phyloP scores from a whole-genome alignment of 2,797 vertebrate species.

The Pteropus rufus region DNA sequence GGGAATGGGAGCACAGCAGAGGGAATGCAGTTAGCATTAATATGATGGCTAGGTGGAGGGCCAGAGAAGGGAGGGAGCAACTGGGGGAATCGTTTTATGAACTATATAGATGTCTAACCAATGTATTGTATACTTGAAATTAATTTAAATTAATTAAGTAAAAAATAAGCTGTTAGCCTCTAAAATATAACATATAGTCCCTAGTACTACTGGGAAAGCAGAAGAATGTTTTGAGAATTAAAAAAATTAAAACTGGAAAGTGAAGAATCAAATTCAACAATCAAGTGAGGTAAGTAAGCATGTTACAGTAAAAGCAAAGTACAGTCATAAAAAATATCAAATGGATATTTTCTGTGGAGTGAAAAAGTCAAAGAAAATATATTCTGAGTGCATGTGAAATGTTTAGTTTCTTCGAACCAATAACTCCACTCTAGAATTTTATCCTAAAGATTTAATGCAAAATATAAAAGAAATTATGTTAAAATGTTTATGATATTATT shows the following conservation, averaged over 20 bases:
- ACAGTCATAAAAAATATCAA: neutral
- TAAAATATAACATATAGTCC: neutral
- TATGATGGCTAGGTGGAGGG: too few relatives aligned
- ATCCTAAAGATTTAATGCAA: neutral
- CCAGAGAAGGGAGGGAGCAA: too few relatives aligned
- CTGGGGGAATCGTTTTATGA: too few relatives aligned
- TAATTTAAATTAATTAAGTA: too few relatives aligned
- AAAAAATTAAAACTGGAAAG: conserved; percentile 46
- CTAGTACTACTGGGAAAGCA: neutral
- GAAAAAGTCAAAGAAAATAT: neutral
- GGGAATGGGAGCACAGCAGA: too few relatives aligned
- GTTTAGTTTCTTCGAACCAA: conserved; percentile 6
- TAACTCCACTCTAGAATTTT: neutral
- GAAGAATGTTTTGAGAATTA: neutral
- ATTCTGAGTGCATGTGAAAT: neutral
- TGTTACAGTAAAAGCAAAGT: neutral
- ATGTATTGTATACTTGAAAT: too few relatives aligned
- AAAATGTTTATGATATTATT: neutral
- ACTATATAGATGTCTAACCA: too few relatives aligned
- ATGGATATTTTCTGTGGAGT: neutral
- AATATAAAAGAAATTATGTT: neutral
- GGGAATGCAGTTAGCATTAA: too few relatives aligned
- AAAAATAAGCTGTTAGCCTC: neutral
- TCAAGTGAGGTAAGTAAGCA: neutral
- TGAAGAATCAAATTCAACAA: neutral